phyloP scores from a whole-genome alignment of 2,113 vertebrate genomes.

The Papio anubis region DNA sequence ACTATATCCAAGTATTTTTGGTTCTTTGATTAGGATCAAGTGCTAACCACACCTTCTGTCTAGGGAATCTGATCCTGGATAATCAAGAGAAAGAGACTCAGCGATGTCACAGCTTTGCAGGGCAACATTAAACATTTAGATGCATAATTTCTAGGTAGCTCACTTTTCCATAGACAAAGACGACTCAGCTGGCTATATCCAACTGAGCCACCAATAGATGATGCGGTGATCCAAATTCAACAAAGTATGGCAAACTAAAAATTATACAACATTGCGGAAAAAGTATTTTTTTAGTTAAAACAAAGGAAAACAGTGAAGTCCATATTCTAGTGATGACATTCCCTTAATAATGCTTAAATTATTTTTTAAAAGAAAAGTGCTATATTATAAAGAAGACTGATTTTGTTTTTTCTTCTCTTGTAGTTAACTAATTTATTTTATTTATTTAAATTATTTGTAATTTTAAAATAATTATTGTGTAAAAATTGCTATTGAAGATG shows the following conservation, averaged over 20 bases:
- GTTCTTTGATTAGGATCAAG: slow-evolving; percentile 60
- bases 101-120: not conserved
- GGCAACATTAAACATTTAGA: not conserved
- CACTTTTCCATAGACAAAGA: not conserved
- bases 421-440: not conserved
- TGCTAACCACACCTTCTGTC: not conserved
- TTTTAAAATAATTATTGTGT: not conserved
- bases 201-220: not conserved
- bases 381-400: not conserved
- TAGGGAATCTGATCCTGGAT: not conserved
- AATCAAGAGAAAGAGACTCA: not conserved
- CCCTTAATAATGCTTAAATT: not conserved
- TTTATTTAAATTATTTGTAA: not conserved
- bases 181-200: not conserved
- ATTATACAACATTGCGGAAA: not conserved
- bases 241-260: not conserved
- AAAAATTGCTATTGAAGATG: not conserved
- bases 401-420: slow-evolving; percentile 11
- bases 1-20: slow-evolving; percentile 31
- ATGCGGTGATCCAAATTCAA: not conserved
- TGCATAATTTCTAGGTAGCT: not conserved
- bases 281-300: not conserved
- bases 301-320: not conserved
- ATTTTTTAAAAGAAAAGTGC: not conserved
- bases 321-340: not conserved